Evolutionary conservation across 2,113 vertebrate species (phyloP).

Genomic region (Carettochelys insculpta): DNA sequence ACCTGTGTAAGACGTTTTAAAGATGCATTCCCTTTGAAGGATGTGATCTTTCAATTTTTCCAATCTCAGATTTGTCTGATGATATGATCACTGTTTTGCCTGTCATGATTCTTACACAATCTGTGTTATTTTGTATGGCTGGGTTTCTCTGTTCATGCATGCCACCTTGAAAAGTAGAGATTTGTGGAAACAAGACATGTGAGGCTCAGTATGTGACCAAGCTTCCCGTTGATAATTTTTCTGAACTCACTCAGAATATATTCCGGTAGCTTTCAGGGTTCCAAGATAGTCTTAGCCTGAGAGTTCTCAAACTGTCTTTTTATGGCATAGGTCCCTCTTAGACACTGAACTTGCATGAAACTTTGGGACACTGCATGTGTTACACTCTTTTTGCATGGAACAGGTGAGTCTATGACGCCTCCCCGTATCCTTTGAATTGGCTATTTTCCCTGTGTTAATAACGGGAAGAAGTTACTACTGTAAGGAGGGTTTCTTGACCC

Average conservation of each 20-base stretch:
- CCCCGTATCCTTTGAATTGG: background rate
- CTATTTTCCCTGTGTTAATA: accelerated
- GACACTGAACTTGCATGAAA: accelerated
- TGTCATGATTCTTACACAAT: constrained; percentile 44
- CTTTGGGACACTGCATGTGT: background rate
- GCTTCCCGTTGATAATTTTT: constrained; percentile 28
- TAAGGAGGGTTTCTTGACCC: background rate
- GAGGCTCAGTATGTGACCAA: background rate
- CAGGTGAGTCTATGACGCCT: background rate
- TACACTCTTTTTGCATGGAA: background rate
- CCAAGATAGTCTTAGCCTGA: background rate
- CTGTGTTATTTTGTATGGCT: constrained; percentile 13
- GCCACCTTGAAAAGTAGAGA: background rate
- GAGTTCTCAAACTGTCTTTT: background rate
- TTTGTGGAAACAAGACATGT: background rate
- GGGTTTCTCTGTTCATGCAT: background rate
- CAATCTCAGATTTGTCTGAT: constrained; percentile 12
- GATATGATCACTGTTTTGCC: background rate
- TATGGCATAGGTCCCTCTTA: background rate
- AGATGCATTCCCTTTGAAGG: background rate
- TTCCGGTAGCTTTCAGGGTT: background rate
- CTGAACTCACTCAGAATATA: background rate
- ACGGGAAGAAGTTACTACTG: background rate
- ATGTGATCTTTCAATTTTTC: background rate
- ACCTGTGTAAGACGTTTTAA: background rate